These are phyloP conservation scores for Periophthalmus modestus DNA, from an alignment of 2,113 vertebrate genomes.

Conservation along the genomic window DNA sequence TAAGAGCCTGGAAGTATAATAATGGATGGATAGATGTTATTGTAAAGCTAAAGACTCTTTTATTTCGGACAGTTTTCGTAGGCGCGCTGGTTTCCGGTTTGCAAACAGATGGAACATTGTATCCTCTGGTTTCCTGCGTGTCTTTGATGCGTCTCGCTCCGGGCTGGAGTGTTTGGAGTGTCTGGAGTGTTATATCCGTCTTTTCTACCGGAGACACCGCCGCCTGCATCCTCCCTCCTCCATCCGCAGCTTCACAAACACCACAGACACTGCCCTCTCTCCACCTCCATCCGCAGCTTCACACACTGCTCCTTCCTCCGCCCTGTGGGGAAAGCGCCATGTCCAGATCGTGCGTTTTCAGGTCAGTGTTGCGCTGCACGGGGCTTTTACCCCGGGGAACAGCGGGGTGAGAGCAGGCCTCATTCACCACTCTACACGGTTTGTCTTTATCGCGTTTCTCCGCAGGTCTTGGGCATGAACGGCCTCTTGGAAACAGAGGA, in stretches of 20 bases:
- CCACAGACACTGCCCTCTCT: background rate
- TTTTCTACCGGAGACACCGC: slow-evolving; percentile 15
- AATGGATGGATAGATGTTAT: background rate
- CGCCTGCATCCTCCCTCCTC: slow-evolving; percentile 16
- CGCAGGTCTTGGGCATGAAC: slow-evolving; percentile 43
- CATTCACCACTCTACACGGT: background rate
- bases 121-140: slow-evolving; percentile 36
- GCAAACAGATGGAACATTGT: background rate
- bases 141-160: slow-evolving; percentile 59
- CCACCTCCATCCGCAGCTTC: slow-evolving; percentile 12
- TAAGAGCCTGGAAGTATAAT: background rate
- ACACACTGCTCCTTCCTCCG: background rate
- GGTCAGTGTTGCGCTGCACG: slow-evolving; percentile 22
- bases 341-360: slow-evolving; percentile 37
- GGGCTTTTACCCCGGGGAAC: slow-evolving; percentile 14
- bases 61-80: background rate
- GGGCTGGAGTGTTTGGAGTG: slow-evolving; percentile 68
- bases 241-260: slow-evolving; percentile 12
- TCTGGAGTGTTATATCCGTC: slow-evolving; percentile 34
- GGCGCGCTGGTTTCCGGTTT: slow-evolving; percentile 22
- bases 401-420: background rate
- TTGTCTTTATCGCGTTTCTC: slow-evolving; percentile 26
- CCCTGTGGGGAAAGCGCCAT: background rate
- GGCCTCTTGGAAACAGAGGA: slow-evolving; percentile 63
- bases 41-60: background rate